These are phyloP conservation scores for Neoniphon sammara DNA, from an alignment of 2,797 vertebrate species.

Conservation along the genomic window DNA sequence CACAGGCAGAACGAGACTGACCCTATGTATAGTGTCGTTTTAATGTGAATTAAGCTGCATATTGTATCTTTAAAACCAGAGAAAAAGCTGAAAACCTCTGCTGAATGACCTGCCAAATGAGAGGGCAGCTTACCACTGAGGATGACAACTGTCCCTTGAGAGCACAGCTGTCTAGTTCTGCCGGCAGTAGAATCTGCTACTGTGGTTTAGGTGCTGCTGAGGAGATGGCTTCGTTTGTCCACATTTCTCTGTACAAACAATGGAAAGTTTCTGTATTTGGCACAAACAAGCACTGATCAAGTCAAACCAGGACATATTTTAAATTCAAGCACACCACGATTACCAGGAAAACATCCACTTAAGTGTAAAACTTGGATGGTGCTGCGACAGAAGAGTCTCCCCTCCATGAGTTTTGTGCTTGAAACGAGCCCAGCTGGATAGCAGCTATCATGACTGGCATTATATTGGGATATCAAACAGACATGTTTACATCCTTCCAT, in stretches of 20 bases:
- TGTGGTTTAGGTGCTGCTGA: conserved; percentile 45
- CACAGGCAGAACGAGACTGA: too few relatives aligned
- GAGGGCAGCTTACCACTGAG: conserved; percentile 7
- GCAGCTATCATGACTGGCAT: background rate
- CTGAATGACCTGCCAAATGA: conserved; percentile 49
- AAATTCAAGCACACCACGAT: conserved; percentile 26
- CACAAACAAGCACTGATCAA: conserved; percentile 33
- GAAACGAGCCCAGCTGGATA: conserved; percentile 7
- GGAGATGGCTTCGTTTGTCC: conserved; percentile 2
- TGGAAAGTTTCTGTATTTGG: conserved; percentile 25
- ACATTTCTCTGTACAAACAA: conserved; percentile 25
- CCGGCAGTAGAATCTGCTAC: conserved; percentile 36
- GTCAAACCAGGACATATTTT: conserved; percentile 13
- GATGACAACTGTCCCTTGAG: conserved; percentile 55
- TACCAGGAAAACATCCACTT: background rate
- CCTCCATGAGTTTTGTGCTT: conserved; percentile 24
- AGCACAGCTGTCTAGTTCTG: conserved; percentile 69
- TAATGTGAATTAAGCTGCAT: too few relatives aligned
- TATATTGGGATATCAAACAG: background rate
- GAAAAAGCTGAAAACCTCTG: conserved; percentile 39
- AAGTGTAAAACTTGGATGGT: background rate
- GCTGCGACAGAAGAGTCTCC: conserved; percentile 3
- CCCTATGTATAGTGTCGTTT: too few relatives aligned
- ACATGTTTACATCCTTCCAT: conserved; percentile 45
- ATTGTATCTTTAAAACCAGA: conserved; percentile 20